Percentiles rank a stretch among this genome's conserved stretches.
Conservation (phyloP, 2,888 invertebrate species). For the Acronicta psi region DNA sequence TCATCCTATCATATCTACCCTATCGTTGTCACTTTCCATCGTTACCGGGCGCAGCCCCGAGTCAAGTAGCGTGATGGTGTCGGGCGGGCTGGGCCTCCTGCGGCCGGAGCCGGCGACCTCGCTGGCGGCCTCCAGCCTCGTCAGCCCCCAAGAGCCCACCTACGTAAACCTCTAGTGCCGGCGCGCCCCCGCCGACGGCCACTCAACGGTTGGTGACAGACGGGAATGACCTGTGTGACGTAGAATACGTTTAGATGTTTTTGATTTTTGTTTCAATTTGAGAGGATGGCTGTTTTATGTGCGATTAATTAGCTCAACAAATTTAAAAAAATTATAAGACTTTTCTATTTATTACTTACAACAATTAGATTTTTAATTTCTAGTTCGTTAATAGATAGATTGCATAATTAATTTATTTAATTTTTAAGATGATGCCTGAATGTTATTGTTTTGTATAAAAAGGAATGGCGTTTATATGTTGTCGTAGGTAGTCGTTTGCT, state of each 20-base stretch:
- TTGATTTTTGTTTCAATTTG: slow-evolving; percentile 6
- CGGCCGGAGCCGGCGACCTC: slow-evolving; percentile 88
- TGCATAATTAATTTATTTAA: slow-evolving; percentile 32
- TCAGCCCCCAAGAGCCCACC: slow-evolving; percentile 95
- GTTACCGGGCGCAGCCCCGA: slow-evolving; percentile 77
- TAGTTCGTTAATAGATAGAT: slow-evolving; percentile 17
- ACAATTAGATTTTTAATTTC: background rate
- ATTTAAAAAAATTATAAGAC: slow-evolving; percentile 11
- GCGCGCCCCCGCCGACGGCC: slow-evolving; percentile 80
- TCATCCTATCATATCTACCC: background rate
- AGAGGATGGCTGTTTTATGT: slow-evolving; percentile 2
- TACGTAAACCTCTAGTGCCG: slow-evolving; percentile 97
- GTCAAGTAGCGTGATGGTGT: slow-evolving; percentile 89
- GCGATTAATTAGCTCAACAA: slow-evolving; percentile 23
- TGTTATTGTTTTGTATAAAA: slow-evolving; percentile 29
- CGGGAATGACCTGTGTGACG: slow-evolving; percentile 54
- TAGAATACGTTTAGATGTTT: slow-evolving; percentile 46
- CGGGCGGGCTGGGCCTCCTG: slow-evolving; percentile 83
- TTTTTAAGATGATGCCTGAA: slow-evolving; percentile 40
- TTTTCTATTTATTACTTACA: slow-evolving; percentile 16
- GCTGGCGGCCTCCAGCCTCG: slow-evolving; percentile 79
- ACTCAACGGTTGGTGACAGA: slow-evolving; percentile 78
- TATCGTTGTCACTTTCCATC: slow-evolving; percentile 7
- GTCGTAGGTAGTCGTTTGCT: slow-evolving; percentile 61
- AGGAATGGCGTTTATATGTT: slow-evolving; percentile 51